Conservation (phyloP, 1,140 invertebrate species). For the Drosophila tsacasi region DNA sequence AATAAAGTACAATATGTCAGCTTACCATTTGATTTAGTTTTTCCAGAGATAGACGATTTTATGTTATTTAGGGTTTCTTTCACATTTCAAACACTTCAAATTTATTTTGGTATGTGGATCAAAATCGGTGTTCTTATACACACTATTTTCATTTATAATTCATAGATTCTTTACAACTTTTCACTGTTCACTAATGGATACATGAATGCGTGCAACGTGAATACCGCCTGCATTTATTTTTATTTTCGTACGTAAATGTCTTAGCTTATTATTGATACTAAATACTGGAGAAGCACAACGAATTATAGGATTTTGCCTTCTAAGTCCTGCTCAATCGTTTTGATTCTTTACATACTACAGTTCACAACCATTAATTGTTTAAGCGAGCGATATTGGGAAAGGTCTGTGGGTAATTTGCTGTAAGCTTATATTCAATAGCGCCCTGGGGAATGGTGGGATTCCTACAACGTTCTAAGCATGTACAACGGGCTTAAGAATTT, state of each 20-base stretch:
- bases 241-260: neutral
- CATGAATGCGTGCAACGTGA: slow-evolving; percentile 1
- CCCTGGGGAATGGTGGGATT: neutral
- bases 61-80: slow-evolving; percentile 1
- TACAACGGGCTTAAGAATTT: slow-evolving; percentile 60
- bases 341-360: slow-evolving; percentile 18
- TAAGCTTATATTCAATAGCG: slow-evolving; percentile 15
- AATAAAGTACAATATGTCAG: neutral
- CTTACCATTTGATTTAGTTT: slow-evolving; percentile 26
- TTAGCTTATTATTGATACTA: slow-evolving; percentile 11
- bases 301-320: neutral
- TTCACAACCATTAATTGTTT: slow-evolving; percentile 82
- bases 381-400: slow-evolving; percentile 81
- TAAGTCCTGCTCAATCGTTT: slow-evolving; percentile 8
- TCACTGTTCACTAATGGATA: slow-evolving; percentile 26
- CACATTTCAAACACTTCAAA: slow-evolving; percentile 31
- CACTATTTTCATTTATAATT: slow-evolving; percentile 16
- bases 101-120: neutral
- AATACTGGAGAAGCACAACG: slow-evolving; percentile 12
- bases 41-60: neutral
- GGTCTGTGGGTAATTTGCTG: slow-evolving; percentile 12
- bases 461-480: slow-evolving; percentile 7
- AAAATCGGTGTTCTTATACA: neutral
- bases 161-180: neutral
- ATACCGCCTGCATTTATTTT: neutral